Evolutionary conservation across 2,113 vertebrate species (phyloP).

Genomic region (Rousettus leschenaultii): DNA sequence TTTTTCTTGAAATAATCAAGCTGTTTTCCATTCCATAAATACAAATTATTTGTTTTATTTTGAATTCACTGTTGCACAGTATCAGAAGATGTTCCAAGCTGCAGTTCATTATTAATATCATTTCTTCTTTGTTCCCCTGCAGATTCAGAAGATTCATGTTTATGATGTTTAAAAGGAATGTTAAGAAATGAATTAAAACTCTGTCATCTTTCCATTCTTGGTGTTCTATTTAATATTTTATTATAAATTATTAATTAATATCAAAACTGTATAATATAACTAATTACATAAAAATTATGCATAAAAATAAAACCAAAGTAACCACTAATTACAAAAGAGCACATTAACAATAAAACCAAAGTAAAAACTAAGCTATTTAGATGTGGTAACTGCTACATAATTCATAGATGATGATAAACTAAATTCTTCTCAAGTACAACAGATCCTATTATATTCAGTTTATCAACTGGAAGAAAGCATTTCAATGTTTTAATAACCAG

Average conservation of each 20-base stretch:
- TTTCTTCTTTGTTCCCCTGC: conserved; percentile 75
- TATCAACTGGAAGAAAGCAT: conserved; percentile 16
- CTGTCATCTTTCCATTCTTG: conserved; percentile 59
- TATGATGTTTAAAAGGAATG: conserved; percentile 73
- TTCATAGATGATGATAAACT: not conserved
- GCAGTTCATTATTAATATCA: conserved; percentile 76
- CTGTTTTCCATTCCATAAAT: conserved; percentile 74
- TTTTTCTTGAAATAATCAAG: conserved; percentile 76
- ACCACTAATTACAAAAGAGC: conserved; percentile 44
- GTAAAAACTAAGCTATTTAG: conserved; percentile 48
- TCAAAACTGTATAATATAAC: conserved; percentile 39
- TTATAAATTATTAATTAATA: conserved; percentile 57
- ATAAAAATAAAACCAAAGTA: conserved; percentile 45
- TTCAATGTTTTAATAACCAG: conserved; percentile 7
- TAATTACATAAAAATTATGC: conserved; percentile 51
- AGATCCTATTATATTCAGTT: conserved; percentile 20
- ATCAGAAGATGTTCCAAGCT: conserved; percentile 75
- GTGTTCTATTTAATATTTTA: conserved; percentile 64
- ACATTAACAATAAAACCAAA: conserved; percentile 45
- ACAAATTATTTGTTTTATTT: conserved; percentile 75
- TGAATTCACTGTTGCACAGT: conserved; percentile 74
- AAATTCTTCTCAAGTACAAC: conserved; percentile 20
- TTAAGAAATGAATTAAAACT: conserved; percentile 70
- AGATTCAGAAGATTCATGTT: conserved; percentile 78
- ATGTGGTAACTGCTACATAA: not conserved